These are phyloP conservation scores for Laterallus jamaicensis DNA, from an alignment of 2,113 vertebrate species.

Conservation along the genomic window DNA sequence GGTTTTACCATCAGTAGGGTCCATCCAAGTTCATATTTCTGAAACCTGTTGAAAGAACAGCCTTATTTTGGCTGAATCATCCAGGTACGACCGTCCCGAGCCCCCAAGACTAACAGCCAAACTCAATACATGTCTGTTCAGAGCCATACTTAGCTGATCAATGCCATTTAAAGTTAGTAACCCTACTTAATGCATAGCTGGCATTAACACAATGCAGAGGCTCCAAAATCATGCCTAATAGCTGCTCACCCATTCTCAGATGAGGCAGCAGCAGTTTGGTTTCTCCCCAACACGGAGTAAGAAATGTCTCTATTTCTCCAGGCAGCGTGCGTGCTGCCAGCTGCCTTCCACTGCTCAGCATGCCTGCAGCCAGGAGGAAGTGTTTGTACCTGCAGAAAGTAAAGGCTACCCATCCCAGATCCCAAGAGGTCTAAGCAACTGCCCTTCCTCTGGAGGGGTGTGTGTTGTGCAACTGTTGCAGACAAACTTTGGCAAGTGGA, in stretches of 20 bases:
- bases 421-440: not conserved
- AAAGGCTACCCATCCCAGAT: not conserved
- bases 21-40: not conserved
- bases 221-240: not conserved
- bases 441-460: not conserved
- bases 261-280: not conserved
- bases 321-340: not conserved
- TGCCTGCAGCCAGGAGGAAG: not conserved
- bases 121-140: not conserved
- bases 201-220: not conserved
- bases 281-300: not conserved
- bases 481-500: not conserved
- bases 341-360: not conserved
- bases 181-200: not conserved
- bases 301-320: not conserved
- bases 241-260: not conserved
- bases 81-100: not conserved
- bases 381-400: not conserved
- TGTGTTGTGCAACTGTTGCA: not conserved
- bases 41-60: not conserved
- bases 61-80: not conserved
- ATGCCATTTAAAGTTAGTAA: not conserved
- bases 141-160: not conserved
- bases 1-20: not conserved
- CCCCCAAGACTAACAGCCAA: not conserved